Evolutionary conservation across 1,140 invertebrate genomes (phyloP), one percentile per base, ranked within the genome.

Genomic region (Lanistes nyassanus): DNA sequence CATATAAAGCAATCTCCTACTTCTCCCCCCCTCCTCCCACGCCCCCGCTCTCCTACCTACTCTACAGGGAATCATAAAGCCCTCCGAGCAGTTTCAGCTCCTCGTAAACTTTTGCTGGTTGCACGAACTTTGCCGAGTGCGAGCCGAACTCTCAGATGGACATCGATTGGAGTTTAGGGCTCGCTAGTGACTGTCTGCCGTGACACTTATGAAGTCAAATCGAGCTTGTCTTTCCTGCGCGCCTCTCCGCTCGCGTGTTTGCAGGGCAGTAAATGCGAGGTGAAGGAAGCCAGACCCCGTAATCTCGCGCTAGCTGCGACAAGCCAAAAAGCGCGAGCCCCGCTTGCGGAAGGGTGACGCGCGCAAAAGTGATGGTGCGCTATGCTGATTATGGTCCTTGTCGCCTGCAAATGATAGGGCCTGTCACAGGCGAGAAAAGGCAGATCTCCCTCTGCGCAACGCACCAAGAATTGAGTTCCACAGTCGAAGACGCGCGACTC

Each of bases 121-220:
- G 42, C 42, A 47, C 42, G 9, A 47, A 51, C 3, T 23, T 23
- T 7, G 23, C 53, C 6, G 34, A 19, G 42, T 4, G 11, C 31
- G 11, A 23, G 31, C 34, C 31, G 23, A 53, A 42, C 70, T 62
- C 70, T 16, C 56, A 26, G 19, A 31, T 19, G 37, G 36, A 60
- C 70, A 72, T 72, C 70, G 70, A 72, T 72, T 37, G 31, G 21
- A 58, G 70, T 72, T 72, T 60, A 36, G 29, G 29, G 31, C 68
- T 51, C 16, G 68, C 47, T 34, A 37, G 56, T 21, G 19, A 37
- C 65, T 39, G 65, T 55, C 65, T 39, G 65, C 37, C 11, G 34
- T 72, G 70, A 72, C 70, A 72, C 70, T 72, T 31, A 72, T 72
- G 51, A 72, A 72, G 70, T 72, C 70, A 72, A 60, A 72, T 72